These are phyloP conservation scores for Aspidapion aeneum DNA, from an alignment of 2,888 invertebrate genomes.

Conservation along the genomic window DNA sequence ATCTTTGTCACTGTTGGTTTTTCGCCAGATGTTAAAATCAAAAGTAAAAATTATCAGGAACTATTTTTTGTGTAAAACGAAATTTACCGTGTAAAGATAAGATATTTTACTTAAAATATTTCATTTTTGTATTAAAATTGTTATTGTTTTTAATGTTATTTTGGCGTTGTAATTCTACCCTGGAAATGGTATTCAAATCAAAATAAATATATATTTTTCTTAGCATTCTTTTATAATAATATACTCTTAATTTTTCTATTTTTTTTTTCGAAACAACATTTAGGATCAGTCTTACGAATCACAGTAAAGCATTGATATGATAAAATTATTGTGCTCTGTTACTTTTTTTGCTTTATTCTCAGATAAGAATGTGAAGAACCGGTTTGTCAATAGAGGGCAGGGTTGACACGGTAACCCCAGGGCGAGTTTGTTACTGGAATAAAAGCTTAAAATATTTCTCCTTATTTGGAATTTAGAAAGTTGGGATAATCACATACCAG, in stretches of 20 bases:
- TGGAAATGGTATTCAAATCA: constrained; percentile 13
- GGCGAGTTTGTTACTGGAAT: too few relatives aligned
- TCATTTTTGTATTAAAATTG: not conserved
- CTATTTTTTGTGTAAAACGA: not conserved
- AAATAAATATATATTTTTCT: constrained; percentile 11
- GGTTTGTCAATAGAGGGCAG: too few relatives aligned
- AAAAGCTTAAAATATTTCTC: too few relatives aligned
- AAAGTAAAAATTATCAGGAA: not conserved
- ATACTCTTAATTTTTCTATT: constrained; percentile 39
- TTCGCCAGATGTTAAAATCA: not conserved
- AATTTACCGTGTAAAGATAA: too few relatives aligned
- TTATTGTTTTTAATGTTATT: not conserved
- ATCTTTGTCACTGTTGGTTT: not conserved
- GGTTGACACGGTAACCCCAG: too few relatives aligned
- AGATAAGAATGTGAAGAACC: too few relatives aligned
- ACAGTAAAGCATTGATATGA: constrained; percentile 57
- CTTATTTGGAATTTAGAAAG: too few relatives aligned
- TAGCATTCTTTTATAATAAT: constrained; percentile 9
- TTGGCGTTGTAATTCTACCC: constrained; percentile 2
- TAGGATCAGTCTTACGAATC: constrained; percentile 54
- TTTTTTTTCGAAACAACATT: constrained; percentile 51
- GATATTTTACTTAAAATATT: too few relatives aligned
- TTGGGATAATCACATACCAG: too few relatives aligned
- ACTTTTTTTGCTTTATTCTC: too few relatives aligned
- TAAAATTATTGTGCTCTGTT: constrained; percentile 52